A percentile compares a stretch with the other conserved stretches of the same genome.
Conservation (phyloP, 2,888 invertebrate species). For the Epinotia bilunana region DNA sequence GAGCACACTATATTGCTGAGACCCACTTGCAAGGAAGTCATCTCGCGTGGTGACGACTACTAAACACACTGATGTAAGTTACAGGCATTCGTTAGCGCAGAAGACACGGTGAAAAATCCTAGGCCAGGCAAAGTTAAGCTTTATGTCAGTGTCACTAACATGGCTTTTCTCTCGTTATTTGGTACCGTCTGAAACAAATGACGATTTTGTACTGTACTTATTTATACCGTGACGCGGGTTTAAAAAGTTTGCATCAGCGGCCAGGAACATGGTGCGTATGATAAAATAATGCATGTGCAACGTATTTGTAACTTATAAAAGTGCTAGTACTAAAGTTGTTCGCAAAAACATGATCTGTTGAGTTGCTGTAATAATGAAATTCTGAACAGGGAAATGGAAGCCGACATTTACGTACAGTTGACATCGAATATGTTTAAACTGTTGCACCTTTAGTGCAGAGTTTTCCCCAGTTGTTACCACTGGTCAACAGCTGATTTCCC, state of each 20-base stretch:
- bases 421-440: background rate
- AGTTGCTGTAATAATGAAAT: background rate
- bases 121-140: background rate
- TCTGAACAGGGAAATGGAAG: background rate
- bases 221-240: background rate
- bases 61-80: constrained; percentile 71
- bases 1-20: constrained; percentile 99
- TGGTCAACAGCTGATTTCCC: no score
- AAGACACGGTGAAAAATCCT: background rate
- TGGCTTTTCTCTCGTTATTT: background rate
- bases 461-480: no score
- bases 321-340: background rate
- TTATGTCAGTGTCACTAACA: background rate
- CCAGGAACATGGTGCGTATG: background rate
- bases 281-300: background rate
- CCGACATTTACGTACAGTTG: background rate
- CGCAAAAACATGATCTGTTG: background rate
- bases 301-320: constrained; percentile 4
- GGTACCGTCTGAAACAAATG: background rate
- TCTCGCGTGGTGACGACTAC: constrained; percentile 98
- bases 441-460: no score
- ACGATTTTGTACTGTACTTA: no score
- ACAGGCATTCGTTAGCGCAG: background rate
- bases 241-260: background rate
- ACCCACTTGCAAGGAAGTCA: constrained; percentile 99